Conservation (phyloP, 1,140 invertebrate species). For the Drosophila pectinifera region DNA sequence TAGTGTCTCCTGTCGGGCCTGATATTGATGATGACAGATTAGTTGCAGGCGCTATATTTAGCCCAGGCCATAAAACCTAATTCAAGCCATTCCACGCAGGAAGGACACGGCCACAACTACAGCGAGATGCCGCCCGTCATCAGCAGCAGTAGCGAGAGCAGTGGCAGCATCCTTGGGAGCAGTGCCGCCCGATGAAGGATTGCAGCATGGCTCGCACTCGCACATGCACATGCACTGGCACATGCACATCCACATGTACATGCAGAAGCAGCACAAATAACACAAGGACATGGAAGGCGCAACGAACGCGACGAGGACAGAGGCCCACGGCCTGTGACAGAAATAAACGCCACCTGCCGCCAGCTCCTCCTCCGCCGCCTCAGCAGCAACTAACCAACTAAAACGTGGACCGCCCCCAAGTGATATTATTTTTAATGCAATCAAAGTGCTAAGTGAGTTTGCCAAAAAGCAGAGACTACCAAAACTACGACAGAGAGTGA, state of each 20-base stretch:
- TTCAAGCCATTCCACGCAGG: conserved; percentile 57
- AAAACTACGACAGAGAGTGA: conserved; percentile 18
- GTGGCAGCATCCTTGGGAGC: conserved; percentile 12
- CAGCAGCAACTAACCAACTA: conserved; percentile 49
- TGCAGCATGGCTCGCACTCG: conserved; percentile 59
- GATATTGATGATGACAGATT: conserved; percentile 69
- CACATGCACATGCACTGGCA: conserved; percentile 23
- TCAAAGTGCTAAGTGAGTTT: conserved; percentile 75
- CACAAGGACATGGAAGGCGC: conserved; percentile 76
- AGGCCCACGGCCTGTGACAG: conserved; percentile 55
- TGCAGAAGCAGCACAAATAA: conserved; percentile 75
- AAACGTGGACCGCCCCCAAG: conserved; percentile 45
- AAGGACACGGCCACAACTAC: conserved; percentile 53
- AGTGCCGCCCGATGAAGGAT: conserved; percentile 42
- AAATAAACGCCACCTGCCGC: conserved; percentile 55
- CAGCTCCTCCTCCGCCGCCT: conserved; percentile 24
- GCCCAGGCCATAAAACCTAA: conserved; percentile 52
- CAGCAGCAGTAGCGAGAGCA: conserved; percentile 47
- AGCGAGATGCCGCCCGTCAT: conserved; percentile 49
- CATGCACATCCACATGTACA: conserved; percentile 22
- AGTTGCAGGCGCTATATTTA: conserved; percentile 59
- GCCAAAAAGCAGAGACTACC: conserved; percentile 48
- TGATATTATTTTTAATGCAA: conserved; percentile 76
- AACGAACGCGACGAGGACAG: conserved; percentile 67
- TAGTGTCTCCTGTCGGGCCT: conserved; percentile 10